phyloP scores from a whole-genome alignment of 2,113 vertebrate species.

The Dermatemys mawii region DNA sequence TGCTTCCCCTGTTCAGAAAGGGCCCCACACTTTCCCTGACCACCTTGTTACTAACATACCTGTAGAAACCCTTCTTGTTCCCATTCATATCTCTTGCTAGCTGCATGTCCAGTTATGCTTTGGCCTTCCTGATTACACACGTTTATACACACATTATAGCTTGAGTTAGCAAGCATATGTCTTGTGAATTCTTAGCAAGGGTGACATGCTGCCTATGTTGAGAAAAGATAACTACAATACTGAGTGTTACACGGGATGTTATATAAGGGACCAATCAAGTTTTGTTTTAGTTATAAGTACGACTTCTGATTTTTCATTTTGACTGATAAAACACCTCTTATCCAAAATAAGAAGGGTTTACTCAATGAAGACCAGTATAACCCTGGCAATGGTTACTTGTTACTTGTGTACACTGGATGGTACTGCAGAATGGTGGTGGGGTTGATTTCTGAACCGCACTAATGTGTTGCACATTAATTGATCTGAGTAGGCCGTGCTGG shows the following conservation, averaged over 20 bases:
- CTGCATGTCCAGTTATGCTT: too few relatives aligned
- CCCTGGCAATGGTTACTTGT: background rate
- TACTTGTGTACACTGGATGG: background rate
- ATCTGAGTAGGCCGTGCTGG: background rate
- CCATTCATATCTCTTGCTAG: too few relatives aligned
- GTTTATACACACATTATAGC: background rate
- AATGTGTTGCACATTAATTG: background rate
- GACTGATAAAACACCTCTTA: background rate
- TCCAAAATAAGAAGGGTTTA: background rate
- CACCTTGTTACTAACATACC: too few relatives aligned
- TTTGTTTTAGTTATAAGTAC: background rate
- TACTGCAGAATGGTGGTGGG: background rate
- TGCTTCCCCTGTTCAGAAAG: too few relatives aligned
- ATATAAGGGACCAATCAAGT: background rate
- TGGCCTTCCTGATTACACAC: too few relatives aligned
- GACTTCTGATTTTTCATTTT: background rate
- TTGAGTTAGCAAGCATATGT: background rate
- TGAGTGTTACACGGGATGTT: rapidly evolving
- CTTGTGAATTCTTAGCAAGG: background rate
- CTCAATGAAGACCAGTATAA: background rate
- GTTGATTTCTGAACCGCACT: background rate
- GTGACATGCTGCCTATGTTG: background rate
- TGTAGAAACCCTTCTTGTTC: too few relatives aligned
- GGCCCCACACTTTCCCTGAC: too few relatives aligned
- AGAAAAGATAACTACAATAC: background rate